phyloP scores from a whole-genome alignment of 2,888 invertebrate species.

The Agrotis puta region DNA sequence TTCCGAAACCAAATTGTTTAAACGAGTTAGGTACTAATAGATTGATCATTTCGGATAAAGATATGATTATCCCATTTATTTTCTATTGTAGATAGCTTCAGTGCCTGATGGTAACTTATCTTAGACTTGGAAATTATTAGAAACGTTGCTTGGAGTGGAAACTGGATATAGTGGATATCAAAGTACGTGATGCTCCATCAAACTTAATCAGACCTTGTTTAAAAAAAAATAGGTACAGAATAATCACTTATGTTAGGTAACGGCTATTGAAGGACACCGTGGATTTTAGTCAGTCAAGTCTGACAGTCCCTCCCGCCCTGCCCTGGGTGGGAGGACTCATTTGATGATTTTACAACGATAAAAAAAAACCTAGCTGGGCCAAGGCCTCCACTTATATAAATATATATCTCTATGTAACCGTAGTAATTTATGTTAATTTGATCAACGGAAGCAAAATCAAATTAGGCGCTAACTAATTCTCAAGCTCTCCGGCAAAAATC shows the following conservation, averaged over 20 bases:
- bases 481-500: constrained; percentile 9
- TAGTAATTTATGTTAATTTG: too few relatives aligned
- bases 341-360: too few relatives aligned
- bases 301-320: too few relatives aligned
- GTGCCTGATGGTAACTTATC: constrained; percentile 40
- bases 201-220: constrained; percentile 28
- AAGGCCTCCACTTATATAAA: background rate
- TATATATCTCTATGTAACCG: background rate
- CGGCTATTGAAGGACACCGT: too few relatives aligned
- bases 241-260: too few relatives aligned
- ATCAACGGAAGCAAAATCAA: constrained; percentile 1
- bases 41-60: constrained; percentile 25
- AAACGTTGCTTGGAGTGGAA: constrained; percentile 27
- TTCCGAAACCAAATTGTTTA: constrained; percentile 10
- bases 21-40: constrained; percentile 20
- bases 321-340: too few relatives aligned
- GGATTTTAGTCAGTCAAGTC: too few relatives aligned
- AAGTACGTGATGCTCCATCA: constrained; percentile 39
- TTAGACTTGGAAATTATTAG: constrained; percentile 44
- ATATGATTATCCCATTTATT: constrained; percentile 36
- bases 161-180: constrained; percentile 37
- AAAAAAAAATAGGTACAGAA: too few relatives aligned
- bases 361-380: too few relatives aligned
- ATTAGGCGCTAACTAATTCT: background rate
- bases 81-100: constrained; percentile 31